phyloP scores from a whole-genome alignment of 2,797 vertebrate genomes.

The Alauda arvensis region DNA sequence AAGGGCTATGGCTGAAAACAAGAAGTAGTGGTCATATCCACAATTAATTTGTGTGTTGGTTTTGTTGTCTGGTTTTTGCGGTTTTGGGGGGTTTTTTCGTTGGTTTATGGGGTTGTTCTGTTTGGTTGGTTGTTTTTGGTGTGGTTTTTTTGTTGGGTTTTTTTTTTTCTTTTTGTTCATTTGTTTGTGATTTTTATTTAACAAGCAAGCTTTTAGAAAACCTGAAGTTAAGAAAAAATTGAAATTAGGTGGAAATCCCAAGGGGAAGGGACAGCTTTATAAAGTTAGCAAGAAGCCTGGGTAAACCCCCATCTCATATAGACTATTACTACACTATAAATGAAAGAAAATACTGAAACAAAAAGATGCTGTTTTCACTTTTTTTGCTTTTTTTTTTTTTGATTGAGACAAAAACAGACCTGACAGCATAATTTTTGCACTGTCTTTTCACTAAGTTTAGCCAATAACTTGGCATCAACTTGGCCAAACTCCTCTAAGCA shows the following conservation, averaged over 20 bases:
- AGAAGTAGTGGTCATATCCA: neutral
- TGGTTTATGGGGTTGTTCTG: too few species aligned
- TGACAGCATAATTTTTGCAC: neutral
- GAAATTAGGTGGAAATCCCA: neutral
- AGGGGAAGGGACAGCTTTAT: neutral
- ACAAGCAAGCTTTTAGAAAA: neutral
- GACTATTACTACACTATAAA: neutral
- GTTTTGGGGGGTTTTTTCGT: neutral
- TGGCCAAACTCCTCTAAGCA: neutral
- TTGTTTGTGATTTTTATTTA: neutral
- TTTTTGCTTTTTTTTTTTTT: neutral
- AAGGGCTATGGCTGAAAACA: neutral
- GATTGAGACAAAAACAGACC: neutral
- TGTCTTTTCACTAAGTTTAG: neutral
- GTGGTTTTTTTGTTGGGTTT: too few species aligned
- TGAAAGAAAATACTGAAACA: neutral
- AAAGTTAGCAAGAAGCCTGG: neutral
- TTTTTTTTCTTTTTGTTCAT: too few species aligned
- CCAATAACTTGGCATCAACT: neutral
- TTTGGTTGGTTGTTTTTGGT: too few species aligned
- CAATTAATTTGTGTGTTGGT: neutral
- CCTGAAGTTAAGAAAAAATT: neutral
- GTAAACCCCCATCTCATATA: neutral
- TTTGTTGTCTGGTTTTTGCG: neutral
- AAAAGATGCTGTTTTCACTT: neutral